Conservation (phyloP, 2,888 invertebrate genomes). For the Melanophora roralis region DNA sequence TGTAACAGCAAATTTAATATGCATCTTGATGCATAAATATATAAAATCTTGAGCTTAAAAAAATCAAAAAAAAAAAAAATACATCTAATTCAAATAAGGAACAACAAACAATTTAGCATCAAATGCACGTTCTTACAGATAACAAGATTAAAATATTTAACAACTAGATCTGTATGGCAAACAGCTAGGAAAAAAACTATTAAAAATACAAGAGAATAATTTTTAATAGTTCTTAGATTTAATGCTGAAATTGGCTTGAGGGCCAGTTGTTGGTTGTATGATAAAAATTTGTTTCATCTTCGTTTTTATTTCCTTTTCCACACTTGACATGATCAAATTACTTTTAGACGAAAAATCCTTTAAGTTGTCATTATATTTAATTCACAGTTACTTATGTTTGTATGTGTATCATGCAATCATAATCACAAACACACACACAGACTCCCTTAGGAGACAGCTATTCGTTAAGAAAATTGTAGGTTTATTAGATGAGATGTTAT, state of each 20-base stretch:
- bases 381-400: constrained; percentile 51
- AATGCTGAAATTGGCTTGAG: constrained; percentile 17
- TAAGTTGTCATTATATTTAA: constrained; percentile 60
- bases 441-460: not conserved
- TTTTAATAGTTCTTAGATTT: constrained; percentile 58
- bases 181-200: constrained; percentile 1
- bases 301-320: constrained; percentile 58
- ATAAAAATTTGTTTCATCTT: constrained; percentile 57
- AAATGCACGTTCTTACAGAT: constrained; percentile 62
- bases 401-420: too few species aligned
- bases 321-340: constrained; percentile 62
- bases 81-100: not conserved
- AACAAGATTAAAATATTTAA: constrained; percentile 61
- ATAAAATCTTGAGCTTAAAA: constrained; percentile 45
- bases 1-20: constrained; percentile 57
- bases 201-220: constrained; percentile 49
- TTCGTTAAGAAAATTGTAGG: not conserved
- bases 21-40: constrained; percentile 55
- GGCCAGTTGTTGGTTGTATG: constrained; percentile 11
- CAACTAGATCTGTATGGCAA: constrained; percentile 46
- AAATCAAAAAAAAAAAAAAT: not conserved
- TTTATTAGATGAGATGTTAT: not conserved
- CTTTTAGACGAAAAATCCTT: constrained; percentile 56
- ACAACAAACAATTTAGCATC: constrained; percentile 26
- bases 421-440: not conserved